Base-by-base conservation (phyloP, 1,140 invertebrate genomes). In the Leucophenga varia region DNA sequence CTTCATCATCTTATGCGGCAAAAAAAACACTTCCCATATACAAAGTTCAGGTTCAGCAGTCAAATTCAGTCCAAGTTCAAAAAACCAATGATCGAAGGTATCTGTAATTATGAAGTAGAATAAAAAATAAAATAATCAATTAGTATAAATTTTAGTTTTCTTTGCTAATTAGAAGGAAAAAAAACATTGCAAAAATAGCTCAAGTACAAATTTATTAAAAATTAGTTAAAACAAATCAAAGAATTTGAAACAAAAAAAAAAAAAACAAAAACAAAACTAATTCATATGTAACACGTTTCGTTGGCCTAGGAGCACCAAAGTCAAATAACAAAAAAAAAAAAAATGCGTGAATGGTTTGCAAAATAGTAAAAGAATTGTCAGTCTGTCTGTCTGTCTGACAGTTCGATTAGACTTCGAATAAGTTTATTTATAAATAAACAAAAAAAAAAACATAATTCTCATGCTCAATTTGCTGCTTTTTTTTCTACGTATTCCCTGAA, bases 21-120 rank as follows among this genome's bases (percentile, higher is more conserved):
- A n/a, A n/a, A n/a, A n/a, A n/a, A n/a, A n/a, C n/a, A n/a, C n/a
- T n/a, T n/a, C n/a, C n/a, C n/a, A n/a, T n/a, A n/a, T n/a, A n/a
- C n/a, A n/a, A n/a, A n/a, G n/a, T n/a, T n/a, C 30, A 40, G 36
- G 36, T 50, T 43, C 41, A 39, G 46, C 34, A 44, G 42, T 45
- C 52, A 52, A 59, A n/a, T n/a, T 63, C 57, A 65, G 59, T 65
- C 61, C 61, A 65, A 54, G 52, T 67, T 65, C 43, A 65, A 55
- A 61, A 65, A 67, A 47, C 61, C 58, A 65, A 65, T 63, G 56
- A 65, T 65, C 41, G 61, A 65, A 55, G 63, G 61, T 67, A 65
- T 65, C 61, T 65, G 63, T 39, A 67, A 67, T 45, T 47, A 65
- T 46, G 34, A 54, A 18, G 32, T 44, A 43, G n/a, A 20, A 30